Base-by-base conservation (phyloP, 2,888 invertebrate genomes). In the Oscheius sp. region DNA sequence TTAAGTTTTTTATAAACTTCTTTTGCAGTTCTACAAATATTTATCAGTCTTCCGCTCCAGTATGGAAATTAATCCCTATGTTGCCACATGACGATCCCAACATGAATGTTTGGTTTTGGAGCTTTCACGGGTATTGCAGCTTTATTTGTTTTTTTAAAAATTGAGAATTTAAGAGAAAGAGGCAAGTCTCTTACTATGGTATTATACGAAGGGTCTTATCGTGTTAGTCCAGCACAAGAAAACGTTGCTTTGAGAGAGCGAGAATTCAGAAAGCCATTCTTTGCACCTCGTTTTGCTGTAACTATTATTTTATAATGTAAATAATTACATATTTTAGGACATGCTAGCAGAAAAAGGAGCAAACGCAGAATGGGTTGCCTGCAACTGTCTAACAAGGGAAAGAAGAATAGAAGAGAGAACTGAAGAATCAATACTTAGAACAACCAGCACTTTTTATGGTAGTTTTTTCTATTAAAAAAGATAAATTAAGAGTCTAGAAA, bases 51-150 rank as follows among this genome's bases (percentile, higher is more conserved):
- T 29, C 57, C 25, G 42, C 55, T 1, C 67, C 67, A 5, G 57
- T 67, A 12, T 39, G 42, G n/a, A 42, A 46, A 12, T 25, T 67
- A 17, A 33, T 57, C 15, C 39, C 42, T 8, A 42, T 67, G 55
- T 34, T 48, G 17, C 67, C 67, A 17, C 57, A 67, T 23, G 67
- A 67, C 27, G 67, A 67, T 39, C 67, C 67, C 4, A 45, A 57
- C 20, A 57, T 57, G 45, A 37, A 67, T 37, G 57, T 57, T 2
- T 67, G 55, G 57, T 67, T 67, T 10, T 57, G 55, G 12, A 57
- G 46, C 3, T 31, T 55, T 1, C 42, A 42, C 29, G 67, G 48
- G 67, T 67, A 25, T n/a, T 15, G 29, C 20, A 2, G 34, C n/a
- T 8, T 2, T 58, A 33, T 39, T 25, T 37, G 5, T 8, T 1